Percentiles rank a stretch among this genome's conserved stretches.
phyloP scores from a whole-genome alignment of 2,113 vertebrate species.

The Circaetus cinerascens region DNA sequence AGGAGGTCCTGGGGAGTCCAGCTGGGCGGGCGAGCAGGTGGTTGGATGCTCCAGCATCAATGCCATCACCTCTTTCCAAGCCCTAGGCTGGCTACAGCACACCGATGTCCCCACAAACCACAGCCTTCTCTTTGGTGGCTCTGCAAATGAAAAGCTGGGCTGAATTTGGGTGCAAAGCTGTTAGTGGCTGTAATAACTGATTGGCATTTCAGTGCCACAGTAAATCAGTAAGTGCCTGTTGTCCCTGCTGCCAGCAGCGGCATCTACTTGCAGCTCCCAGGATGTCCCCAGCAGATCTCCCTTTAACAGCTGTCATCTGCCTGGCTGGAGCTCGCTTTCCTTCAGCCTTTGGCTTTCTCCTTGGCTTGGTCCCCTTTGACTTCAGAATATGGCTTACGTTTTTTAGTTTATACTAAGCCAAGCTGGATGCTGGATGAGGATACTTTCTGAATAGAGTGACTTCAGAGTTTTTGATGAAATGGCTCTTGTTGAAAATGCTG shows the following conservation, averaged over 20 bases:
- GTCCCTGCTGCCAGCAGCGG: not conserved
- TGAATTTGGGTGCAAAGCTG: not conserved
- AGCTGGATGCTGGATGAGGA: not conserved
- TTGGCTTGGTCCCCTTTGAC: not conserved
- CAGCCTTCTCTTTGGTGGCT: not conserved
- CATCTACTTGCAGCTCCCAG: not conserved
- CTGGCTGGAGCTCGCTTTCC: not conserved
- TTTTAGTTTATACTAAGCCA: not conserved
- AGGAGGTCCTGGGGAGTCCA: not conserved
- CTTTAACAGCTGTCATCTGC: not conserved
- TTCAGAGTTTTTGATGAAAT: not conserved
- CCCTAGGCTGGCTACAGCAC: not conserved
- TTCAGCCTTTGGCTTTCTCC: not conserved
- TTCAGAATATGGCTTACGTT: not conserved
- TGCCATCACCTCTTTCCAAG: not conserved
- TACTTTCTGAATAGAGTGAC: not conserved
- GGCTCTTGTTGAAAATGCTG: not conserved
- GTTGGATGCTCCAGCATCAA: not conserved
- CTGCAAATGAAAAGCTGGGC: not conserved
- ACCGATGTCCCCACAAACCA: fast-evolving
- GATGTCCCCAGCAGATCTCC: not conserved
- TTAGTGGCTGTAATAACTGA: not conserved
- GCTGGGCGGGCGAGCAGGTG: fast-evolving
- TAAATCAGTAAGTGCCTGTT: not conserved
- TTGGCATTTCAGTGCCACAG: not conserved